Base-by-base conservation (phyloP, 64 coral and sea anemone genomes). In the Montipora efflorescens region DNA sequence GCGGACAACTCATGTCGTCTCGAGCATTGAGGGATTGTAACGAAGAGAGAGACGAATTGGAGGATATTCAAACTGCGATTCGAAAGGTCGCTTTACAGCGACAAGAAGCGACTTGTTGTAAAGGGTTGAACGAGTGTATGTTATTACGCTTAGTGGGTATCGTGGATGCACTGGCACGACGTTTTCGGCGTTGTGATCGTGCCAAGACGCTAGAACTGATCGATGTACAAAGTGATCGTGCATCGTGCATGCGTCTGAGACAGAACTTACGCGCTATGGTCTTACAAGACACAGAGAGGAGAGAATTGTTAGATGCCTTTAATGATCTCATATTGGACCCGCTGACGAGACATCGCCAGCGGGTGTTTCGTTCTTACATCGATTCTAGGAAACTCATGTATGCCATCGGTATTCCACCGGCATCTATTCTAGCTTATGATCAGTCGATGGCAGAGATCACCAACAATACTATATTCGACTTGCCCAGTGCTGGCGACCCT, bases 301-400 rank as follows among this genome's bases (percentile, higher is more conserved):
- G 12, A 46, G 21, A 76, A 13, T 44, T 76, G 25, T 5, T 44
- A 4, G 23, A 76, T 44, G 11, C 73, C 46, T 44, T 76, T 76
- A 44, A 76, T 76, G 73, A 76, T 12, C 73, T 76, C 23, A 14
- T 76, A 13, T 76, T 76, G 14, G 73, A 76, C 12, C 73, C 73
- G 7, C 12, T 76, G 23, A 76, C 73, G 43, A 5, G 73, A 5
- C 9, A 2, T 7, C 22, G 23, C 13, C 73, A 21, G 4, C 73
- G 73, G 25, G 10, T 76, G 5, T 76, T 76, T 45, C 23, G 73
- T 45, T 36, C 73, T 43, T 76, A 76, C 73, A 76, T 76, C 73
- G 73, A 76, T 7, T 44, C 25, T 12, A 76, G 73, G 46, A 76
- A 76, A 13, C 25, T 76, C 73, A 76, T 76, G 73, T 76, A 44